These are phyloP conservation scores for Epistrophella euchroma DNA, from an alignment of 2,888 invertebrate genomes.

Conservation along the genomic window DNA sequence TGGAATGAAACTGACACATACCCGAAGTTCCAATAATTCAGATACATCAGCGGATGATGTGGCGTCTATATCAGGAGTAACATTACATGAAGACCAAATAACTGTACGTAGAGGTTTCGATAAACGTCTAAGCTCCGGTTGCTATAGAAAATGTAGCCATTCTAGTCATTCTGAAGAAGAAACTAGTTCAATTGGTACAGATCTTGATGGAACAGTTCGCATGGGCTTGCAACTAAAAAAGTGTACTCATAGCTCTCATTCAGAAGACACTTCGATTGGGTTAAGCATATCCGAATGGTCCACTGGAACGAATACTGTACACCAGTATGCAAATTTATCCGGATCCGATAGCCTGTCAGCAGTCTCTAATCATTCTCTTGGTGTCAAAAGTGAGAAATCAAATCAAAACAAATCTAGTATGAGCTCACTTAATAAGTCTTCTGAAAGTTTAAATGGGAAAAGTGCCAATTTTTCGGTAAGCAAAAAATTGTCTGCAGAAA, in stretches of 20 bases:
- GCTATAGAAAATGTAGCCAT: conserved; percentile 87
- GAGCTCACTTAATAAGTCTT: conserved; percentile 87
- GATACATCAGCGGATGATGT: conserved; percentile 88
- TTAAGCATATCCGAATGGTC: conserved; percentile 95
- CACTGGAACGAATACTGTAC: conserved; percentile 93
- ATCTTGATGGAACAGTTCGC: conserved; percentile 92
- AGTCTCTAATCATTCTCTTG: conserved; percentile 86
- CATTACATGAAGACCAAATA: conserved; percentile 86
- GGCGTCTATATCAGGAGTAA: conserved; percentile 84
- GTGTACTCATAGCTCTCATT: conserved; percentile 92
- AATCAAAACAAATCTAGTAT: conserved; percentile 86
- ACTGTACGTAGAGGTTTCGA: conserved; percentile 84
- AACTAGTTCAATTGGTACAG: conserved; percentile 91
- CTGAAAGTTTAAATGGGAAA: conserved; percentile 84
- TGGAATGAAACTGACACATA: conserved; percentile 80
- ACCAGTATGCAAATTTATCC: conserved; percentile 90
- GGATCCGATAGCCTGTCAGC: conserved; percentile 87
- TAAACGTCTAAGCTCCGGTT: conserved; percentile 85
- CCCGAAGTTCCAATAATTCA: conserved; percentile 86
- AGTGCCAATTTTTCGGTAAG: conserved; percentile 82
- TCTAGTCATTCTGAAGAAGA: conserved; percentile 91
- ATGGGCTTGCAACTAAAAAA: conserved; percentile 91
- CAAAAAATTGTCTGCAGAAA: conserved; percentile 82
- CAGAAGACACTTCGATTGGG: conserved; percentile 94
- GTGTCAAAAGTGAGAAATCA: conserved; percentile 86